Evolutionary conservation across 1,140 invertebrate species (phyloP), one percentile per base, ranked within the genome.

Genomic region (Zaprionus tsacasi): DNA sequence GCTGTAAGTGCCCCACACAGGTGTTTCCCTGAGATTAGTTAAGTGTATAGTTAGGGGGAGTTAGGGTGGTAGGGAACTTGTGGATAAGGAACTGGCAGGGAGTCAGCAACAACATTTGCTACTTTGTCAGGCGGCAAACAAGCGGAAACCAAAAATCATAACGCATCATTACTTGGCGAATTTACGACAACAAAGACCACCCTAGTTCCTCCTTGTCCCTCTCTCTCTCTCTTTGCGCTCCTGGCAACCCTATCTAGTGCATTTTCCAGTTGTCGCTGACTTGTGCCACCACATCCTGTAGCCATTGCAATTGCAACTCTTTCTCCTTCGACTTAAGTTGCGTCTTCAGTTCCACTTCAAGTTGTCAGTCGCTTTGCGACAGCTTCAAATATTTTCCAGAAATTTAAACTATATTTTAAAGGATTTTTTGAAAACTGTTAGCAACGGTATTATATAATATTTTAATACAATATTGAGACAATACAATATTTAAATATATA

Each of bases 1-100:
- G 92, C 92, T 96, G 96, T 96, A 94, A 96, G 95, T 88, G 73
- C 67, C 21, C 36, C 30, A 25, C 54, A 52, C 80, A 89, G 83
- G 85, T 87, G 82, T 54, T 57, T 12, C 33, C 7, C 64, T 35
- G 36, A 68, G 81, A 88, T 87, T 68, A 78, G 25, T 59, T 50
- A 38, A 12, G 4, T n/a, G 6, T 25, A 1, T 3, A 12, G 11
- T 10, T 25, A 13, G 1, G 35, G 6, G n/a, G 6, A 48, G 36
- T 7, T 13, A n/a, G 6, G 40, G 7, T 17, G 10, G n/a, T 1
- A 21, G 21, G 40, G 3, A 12, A n/a, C n/a, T n/a, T n/a, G n/a
- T n/a, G 15, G 1, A 1, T n/a, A n/a, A n/a, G n/a, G n/a, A 25
- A 15, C 5, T 2, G 30, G 1, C n/a, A 25, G 78, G 63, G 30